Conservation (phyloP, 1,140 invertebrate species). For the Plutomurus gul region DNA sequence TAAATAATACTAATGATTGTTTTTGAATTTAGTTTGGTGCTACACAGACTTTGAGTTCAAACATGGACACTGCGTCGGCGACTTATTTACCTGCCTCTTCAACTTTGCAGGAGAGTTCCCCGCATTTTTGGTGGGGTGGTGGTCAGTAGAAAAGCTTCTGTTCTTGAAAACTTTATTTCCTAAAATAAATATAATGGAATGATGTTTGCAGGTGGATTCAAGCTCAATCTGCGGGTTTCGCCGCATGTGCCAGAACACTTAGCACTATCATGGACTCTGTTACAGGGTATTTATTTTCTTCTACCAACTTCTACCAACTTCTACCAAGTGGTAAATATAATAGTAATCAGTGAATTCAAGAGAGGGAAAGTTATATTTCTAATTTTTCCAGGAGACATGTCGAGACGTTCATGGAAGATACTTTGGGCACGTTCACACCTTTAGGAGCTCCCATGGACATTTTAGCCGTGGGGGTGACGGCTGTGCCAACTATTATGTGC, state of each 20-base stretch:
- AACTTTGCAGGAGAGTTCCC: constrained; percentile 49
- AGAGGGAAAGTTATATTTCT: too few relatives aligned
- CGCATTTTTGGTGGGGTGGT: constrained; percentile 50
- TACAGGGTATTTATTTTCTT: too few relatives aligned
- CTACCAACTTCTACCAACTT: too few relatives aligned
- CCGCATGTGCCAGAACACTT: constrained; percentile 44
- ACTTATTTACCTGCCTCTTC: constrained; percentile 46
- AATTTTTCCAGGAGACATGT: too few relatives aligned
- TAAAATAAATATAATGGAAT: too few relatives aligned
- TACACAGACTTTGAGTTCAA: constrained; percentile 51
- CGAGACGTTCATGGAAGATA: constrained; percentile 46
- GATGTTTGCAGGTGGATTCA: too few relatives aligned
- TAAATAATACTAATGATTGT: neutral
- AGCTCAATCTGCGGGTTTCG: constrained; percentile 48
- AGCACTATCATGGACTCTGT: constrained; percentile 51
- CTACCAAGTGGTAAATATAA: too few relatives aligned
- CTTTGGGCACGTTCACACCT: constrained; percentile 50
- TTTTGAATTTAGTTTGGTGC: constrained; percentile 46
- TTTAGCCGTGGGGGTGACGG: constrained; percentile 68
- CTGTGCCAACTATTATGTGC: constrained; percentile 69
- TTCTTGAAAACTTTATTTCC: too few relatives aligned
- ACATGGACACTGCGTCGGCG: constrained; percentile 51
- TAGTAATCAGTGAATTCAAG: too few relatives aligned
- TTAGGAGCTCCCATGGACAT: constrained; percentile 71
- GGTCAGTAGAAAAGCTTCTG: too few relatives aligned